Conservation (phyloP, 2,888 invertebrate genomes). For the Dioctria linearis region DNA sequence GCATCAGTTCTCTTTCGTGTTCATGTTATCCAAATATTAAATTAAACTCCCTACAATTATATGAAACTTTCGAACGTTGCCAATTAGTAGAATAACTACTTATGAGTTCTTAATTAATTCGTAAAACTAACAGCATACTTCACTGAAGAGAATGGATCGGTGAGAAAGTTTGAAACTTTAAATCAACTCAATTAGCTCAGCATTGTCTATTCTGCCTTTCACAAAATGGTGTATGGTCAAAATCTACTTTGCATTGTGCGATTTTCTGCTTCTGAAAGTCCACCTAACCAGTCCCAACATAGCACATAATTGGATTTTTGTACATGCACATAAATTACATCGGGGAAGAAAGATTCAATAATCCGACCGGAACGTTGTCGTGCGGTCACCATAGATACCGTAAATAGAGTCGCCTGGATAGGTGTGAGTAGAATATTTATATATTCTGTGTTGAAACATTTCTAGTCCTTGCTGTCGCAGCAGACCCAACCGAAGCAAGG, state of each 20-base stretch:
- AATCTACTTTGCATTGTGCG: background rate
- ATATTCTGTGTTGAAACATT: background rate
- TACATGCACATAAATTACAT: slow-evolving; percentile 32
- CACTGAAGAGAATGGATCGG: background rate
- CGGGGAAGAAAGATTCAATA: slow-evolving; percentile 27
- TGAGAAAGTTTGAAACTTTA: slow-evolving; percentile 16
- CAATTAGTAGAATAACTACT: slow-evolving; percentile 5
- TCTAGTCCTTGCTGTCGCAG: background rate
- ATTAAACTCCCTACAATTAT: no score
- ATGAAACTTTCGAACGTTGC: background rate
- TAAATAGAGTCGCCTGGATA: no score
- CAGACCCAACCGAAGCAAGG: background rate
- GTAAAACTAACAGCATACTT: background rate
- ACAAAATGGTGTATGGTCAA: background rate
- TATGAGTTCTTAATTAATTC: slow-evolving; percentile 20
- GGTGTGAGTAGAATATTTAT: background rate
- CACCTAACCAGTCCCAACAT: slow-evolving; percentile 7
- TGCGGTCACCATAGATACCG: no score
- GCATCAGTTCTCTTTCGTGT: no score
- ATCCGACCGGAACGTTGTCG: background rate
- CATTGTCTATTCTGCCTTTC: background rate
- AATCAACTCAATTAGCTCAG: slow-evolving; percentile 38
- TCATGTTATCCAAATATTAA: no score
- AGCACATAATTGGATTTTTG: slow-evolving; percentile 37
- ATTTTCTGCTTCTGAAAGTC: background rate